Base-by-base conservation (phyloP, 1,140 invertebrate species). In the Bombyx mori region DNA sequence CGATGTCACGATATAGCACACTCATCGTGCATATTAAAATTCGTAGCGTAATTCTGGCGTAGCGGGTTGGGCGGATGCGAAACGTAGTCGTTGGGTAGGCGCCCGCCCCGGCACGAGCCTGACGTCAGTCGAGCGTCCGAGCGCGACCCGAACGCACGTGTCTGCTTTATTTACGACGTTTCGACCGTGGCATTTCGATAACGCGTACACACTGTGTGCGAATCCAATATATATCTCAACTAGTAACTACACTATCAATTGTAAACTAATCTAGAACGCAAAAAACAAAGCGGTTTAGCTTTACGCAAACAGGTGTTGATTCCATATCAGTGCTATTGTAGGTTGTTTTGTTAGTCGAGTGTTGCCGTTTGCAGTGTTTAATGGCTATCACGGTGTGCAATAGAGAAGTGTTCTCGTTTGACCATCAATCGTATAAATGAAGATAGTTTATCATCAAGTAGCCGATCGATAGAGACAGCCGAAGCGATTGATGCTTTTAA, bases 401-500 rank as follows among this genome's bases (percentile, higher is more conserved):
- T 62, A 64, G 70, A 65, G 65, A 65, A 67, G 67, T 73, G 71
- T 63, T 68, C 56, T 68, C 58, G 60, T 68, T 68, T 70, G 69
- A 66, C 56, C 62, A 68, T 66, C 8, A 45, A 55, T 61, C 67
- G 54, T 55, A 65, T 58, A 61, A 43, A 44, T 51, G 66, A 63
- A 65, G 61, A 58, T 66, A 72, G 63, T 71, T 65, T 71, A 69
- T 63, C 60, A 62, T 71, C 59, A 71, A 75, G 61, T 66, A 64
- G 69, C 59, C 62, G 61, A 83, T 83, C 78, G 72, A 83, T 83
- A 80, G 63, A 60, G 77, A 74, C 75, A 80, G 77, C 78, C 79
- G 75, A 77, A 66, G 63, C 66, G 63, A 72, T 73, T 73, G 69
- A 66, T 70, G 58, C 57, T 49, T 53, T 54, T 72, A 61, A 57